These are phyloP conservation scores for Tapirus terrestris DNA, from an alignment of 2,113 vertebrate species.

Conservation along the genomic window DNA sequence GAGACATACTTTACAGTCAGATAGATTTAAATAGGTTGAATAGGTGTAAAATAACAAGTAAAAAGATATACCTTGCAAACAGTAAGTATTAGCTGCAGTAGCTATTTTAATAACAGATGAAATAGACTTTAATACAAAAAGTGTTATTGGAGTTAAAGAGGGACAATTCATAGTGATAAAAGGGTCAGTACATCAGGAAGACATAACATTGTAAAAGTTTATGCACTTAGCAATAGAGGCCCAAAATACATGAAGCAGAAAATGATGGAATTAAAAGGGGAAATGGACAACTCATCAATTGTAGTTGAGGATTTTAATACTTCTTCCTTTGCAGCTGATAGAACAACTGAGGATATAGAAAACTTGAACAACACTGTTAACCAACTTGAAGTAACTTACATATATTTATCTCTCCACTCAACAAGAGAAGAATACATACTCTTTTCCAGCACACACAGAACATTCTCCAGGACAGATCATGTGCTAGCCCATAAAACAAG, in stretches of 20 bases:
- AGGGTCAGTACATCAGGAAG: not conserved
- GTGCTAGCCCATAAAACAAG: not conserved
- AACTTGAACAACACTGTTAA: not conserved
- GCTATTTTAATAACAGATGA: slow-evolving; percentile 19
- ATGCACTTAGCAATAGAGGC: not conserved
- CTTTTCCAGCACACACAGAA: not conserved
- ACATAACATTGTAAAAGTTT: not conserved
- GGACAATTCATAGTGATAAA: not conserved
- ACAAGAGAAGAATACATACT: not conserved
- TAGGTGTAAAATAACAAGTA: not conserved
- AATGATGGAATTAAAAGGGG: not conserved
- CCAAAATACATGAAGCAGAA: slow-evolving; percentile 1
- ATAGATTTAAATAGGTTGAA: not conserved
- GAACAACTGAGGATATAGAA: not conserved
- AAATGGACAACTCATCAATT: not conserved
- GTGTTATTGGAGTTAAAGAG: not conserved
- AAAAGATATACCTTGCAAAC: not conserved
- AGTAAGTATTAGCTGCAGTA: not conserved
- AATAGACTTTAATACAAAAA: not conserved
- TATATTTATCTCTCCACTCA: not conserved
- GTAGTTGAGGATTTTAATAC: slow-evolving; percentile 8
- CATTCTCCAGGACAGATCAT: not conserved
- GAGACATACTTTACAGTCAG: not conserved
- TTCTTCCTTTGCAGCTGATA: not conserved
- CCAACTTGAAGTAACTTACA: not conserved